Evolutionary conservation across 1,140 invertebrate genomes (phyloP), one percentile per base, ranked within the genome.

Genomic region (Tetramorium parvispinum): DNA sequence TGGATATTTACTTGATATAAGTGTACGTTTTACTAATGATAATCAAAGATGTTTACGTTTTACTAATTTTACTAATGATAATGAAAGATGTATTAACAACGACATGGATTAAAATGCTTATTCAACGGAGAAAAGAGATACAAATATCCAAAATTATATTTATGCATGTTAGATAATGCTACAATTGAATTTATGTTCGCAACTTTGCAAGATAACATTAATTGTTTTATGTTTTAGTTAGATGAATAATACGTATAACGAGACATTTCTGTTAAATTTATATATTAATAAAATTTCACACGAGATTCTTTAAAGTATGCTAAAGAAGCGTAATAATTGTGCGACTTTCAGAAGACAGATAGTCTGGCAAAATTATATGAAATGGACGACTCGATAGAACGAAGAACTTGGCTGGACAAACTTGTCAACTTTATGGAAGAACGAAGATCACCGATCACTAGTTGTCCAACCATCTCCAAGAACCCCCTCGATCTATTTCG

Each of bases 401-500:
- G 99, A 88, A 96, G 98, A 88, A 96, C 96, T 88, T 99, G 98
- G 97, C 96, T 99, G 87, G 98, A 99, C 95, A 98, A 98, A 94
- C 96, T 99, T 90, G 96, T 99, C 83, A 96, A 97, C 81, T 99
- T 98, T 95, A 98, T 99, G 97, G 99, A 99, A 94, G 98, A 99
- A 93, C 96, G 98, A 89, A 97, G 98, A 90, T 98, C 98, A 87
- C 98, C 99, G 63, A 98, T 99, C 90, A 98, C 98, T 81, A 97
- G 98, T 90, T 99, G 98, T 96, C 99, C 99, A 63, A 98, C 98
- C 91, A 99, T 99, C 95, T 98, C 98, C 95, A 99, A 99, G 96
- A 98, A 99, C 96, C 98, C 98, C 92, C 97, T 99, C 91, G 99
- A 99, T 97, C 97, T 99, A 91, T 99, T 98, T 96, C 97, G 98